A percentile compares a stretch with the other conserved stretches of the same genome.
These are phyloP conservation scores for Thamnaconus septentrionalis DNA, from an alignment of 2,113 vertebrate genomes.

Conservation along the genomic window DNA sequence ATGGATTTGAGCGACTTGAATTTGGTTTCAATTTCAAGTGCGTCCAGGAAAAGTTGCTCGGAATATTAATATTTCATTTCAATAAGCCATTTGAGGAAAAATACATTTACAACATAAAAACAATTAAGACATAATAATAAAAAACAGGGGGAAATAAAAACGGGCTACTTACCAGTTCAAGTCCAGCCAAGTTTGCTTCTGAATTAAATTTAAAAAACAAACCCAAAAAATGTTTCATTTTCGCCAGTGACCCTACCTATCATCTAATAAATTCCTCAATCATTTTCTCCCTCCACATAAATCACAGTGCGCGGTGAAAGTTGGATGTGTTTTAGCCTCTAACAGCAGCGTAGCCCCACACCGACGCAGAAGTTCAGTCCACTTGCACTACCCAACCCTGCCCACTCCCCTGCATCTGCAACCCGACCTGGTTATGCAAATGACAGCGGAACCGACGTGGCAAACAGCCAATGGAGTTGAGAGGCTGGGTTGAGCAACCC, in stretches of 20 bases:
- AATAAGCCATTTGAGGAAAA: too few relatives aligned
- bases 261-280: not conserved
- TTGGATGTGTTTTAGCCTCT: constrained; percentile 60
- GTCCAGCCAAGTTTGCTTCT: constrained; percentile 65
- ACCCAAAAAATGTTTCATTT: not conserved
- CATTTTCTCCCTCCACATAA: constrained; percentile 27
- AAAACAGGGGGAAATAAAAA: constrained; percentile 41
- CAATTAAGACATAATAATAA: constrained; percentile 17
- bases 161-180: constrained; percentile 70
- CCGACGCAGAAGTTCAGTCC: constrained; percentile 74
- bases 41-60: too few relatives aligned
- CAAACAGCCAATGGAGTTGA: constrained; percentile 21
- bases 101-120: not conserved
- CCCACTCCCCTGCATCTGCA: constrained; percentile 76
- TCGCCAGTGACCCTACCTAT: too few relatives aligned
- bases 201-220: constrained; percentile 24
- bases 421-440: constrained; percentile 80
- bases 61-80: not conserved
- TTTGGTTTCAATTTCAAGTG: too few relatives aligned
- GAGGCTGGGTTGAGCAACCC: accelerated
- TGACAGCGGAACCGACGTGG: not conserved
- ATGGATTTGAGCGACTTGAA: too few relatives aligned
- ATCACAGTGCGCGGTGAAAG: constrained; percentile 50
- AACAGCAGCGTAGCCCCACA: constrained; percentile 33
- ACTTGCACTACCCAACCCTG: constrained; percentile 72